A percentile compares a stretch with the other conserved stretches of the same genome.
Evolutionary conservation across 2,113 vertebrate genomes (phyloP).

Genomic region (Malurus alboscapulatus): DNA sequence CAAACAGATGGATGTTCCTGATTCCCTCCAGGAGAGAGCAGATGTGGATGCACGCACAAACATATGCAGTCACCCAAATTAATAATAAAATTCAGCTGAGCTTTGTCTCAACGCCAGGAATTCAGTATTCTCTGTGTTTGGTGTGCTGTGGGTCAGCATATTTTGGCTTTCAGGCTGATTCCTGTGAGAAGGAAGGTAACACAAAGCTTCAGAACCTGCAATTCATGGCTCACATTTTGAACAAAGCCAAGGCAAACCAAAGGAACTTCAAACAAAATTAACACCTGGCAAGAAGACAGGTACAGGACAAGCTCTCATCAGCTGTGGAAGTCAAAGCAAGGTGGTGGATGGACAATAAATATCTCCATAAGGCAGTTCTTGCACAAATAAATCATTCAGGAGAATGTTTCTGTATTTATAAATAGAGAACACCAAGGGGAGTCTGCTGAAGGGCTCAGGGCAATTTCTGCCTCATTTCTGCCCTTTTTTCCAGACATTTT

Average conservation of each 20-base stretch:
- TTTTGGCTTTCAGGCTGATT: background rate
- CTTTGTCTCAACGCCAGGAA: background rate
- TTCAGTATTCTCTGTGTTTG: background rate
- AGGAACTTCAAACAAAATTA: background rate
- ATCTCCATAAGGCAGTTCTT: background rate
- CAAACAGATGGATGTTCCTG: background rate
- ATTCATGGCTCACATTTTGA: background rate
- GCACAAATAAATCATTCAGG: background rate
- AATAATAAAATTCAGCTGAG: background rate
- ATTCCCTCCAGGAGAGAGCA: background rate
- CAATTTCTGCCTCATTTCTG: background rate
- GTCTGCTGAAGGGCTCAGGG: background rate
- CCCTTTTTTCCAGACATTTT: background rate
- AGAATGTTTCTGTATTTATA: no score
- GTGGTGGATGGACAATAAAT: background rate
- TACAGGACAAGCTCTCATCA: background rate
- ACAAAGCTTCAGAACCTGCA: background rate
- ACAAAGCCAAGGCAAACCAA: background rate
- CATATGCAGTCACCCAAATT: background rate
- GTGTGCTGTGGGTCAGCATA: background rate
- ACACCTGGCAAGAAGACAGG: background rate
- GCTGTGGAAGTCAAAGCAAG: background rate
- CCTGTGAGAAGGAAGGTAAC: background rate
- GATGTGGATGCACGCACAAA: background rate
- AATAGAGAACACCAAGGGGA: background rate